phyloP scores from a whole-genome alignment of 1,140 invertebrate species.

The Sesamia nonagrioides region DNA sequence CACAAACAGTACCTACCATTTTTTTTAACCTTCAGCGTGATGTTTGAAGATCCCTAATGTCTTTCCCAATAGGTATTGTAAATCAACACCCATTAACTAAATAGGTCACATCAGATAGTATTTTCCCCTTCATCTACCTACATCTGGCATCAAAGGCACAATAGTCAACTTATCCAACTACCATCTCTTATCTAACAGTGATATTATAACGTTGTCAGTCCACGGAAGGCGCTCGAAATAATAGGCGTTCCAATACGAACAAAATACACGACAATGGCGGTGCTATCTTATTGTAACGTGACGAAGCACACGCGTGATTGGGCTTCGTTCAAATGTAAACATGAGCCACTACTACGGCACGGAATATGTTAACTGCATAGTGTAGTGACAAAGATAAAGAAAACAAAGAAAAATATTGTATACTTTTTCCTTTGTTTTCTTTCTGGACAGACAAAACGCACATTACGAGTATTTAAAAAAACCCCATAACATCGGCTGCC shows the following conservation, averaged over 20 bases:
- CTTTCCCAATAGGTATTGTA: neutral
- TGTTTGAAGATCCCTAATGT: neutral
- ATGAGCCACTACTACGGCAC: constrained; percentile 33
- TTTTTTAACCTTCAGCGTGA: too few species aligned
- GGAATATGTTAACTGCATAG: neutral
- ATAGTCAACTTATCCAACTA: neutral
- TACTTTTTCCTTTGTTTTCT: too few species aligned
- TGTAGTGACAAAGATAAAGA: too few species aligned
- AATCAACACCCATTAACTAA: neutral
- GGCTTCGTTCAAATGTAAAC: constrained; percentile 64
- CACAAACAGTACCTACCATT: too few species aligned
- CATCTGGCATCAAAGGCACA: neutral
- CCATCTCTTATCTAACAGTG: constrained; percentile 4
- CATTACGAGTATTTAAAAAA: too few species aligned
- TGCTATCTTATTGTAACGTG: constrained; percentile 66
- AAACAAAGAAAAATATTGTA: too few species aligned
- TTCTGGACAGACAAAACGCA: too few species aligned
- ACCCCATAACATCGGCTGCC: too few species aligned
- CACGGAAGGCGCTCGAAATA: constrained; percentile 44
- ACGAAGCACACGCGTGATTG: constrained; percentile 66
- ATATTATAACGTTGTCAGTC: constrained; percentile 24
- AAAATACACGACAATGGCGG: constrained; percentile 62
- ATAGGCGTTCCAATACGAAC: constrained; percentile 50
- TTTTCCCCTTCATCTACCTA: neutral
- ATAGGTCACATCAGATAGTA: neutral